phyloP scores from a whole-genome alignment of 2,113 vertebrate species.

The Ivindomyrus marchei region DNA sequence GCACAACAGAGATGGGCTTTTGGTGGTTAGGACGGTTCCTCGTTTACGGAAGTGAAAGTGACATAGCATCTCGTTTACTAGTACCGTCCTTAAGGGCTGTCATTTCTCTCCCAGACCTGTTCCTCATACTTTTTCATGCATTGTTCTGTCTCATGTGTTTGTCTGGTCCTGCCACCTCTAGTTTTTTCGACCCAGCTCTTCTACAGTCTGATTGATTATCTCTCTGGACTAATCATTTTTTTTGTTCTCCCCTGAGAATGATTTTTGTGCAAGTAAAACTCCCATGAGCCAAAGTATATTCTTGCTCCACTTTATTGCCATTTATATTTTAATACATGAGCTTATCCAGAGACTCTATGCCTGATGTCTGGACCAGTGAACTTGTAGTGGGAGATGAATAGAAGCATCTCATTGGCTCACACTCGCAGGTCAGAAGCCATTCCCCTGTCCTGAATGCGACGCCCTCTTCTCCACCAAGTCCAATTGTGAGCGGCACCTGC shows the following conservation, averaged over 20 bases:
- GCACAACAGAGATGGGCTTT: not conserved
- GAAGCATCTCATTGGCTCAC: not conserved
- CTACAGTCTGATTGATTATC: not conserved
- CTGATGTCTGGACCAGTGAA: not conserved
- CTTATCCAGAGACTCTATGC: not conserved
- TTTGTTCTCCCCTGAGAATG: not conserved
- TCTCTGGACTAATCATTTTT: not conserved
- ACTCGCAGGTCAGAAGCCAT: conserved; percentile 64
- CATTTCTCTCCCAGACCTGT: not conserved
- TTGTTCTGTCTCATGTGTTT: not conserved
- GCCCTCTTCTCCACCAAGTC: conserved; percentile 69
- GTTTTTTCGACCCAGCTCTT: not conserved
- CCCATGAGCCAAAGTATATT: not conserved
- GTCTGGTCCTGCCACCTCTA: not conserved
- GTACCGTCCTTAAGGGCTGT: not conserved
- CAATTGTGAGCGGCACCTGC: conserved; percentile 70
- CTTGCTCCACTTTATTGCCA: not conserved
- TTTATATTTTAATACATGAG: not conserved
- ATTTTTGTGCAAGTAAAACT: not conserved
- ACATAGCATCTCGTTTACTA: not conserved
- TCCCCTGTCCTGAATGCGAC: conserved; percentile 60
- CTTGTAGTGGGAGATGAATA: not conserved
- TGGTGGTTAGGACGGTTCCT: not conserved
- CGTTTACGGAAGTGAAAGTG: not conserved
- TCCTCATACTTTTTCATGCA: not conserved